Conservation (phyloP, 2,113 vertebrate species). For the Fulica atra region DNA sequence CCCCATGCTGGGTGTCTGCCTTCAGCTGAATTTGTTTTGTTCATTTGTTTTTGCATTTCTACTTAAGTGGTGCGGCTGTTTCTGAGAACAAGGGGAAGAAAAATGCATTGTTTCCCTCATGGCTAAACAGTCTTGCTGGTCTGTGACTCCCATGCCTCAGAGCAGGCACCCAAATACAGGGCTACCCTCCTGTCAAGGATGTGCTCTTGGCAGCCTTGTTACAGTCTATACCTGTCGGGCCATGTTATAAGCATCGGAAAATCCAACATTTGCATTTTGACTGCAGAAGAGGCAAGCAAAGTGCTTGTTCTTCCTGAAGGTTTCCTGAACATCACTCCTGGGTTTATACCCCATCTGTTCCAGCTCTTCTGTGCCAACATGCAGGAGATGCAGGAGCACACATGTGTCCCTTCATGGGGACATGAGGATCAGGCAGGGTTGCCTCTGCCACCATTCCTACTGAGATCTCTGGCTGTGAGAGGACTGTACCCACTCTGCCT, state of each 20-base stretch:
- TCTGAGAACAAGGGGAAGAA: conserved; percentile 44
- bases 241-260: neutral
- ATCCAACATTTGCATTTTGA: neutral
- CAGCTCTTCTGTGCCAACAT: neutral
- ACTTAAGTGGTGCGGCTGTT: neutral
- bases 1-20: conserved; percentile 30
- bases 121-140: neutral
- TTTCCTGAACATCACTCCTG: neutral
- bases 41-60: conserved; percentile 45
- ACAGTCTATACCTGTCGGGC: neutral
- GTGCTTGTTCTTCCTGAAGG: neutral
- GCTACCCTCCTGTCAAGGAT: neutral
- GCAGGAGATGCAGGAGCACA: neutral
- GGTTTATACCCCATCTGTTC: neutral
- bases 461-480: neutral
- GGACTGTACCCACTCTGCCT: neutral
- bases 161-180: neutral
- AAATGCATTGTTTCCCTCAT: conserved; percentile 38
- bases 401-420: neutral
- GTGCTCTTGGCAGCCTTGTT: neutral
- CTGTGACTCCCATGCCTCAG: neutral
- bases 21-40: conserved; percentile 49
- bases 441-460: neutral
- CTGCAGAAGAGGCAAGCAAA: neutral
- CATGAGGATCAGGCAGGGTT: neutral